Evolutionary conservation across 2,113 vertebrate genomes (phyloP), one percentile per base, ranked within the genome.

Genomic region (Ciconia maguari): DNA sequence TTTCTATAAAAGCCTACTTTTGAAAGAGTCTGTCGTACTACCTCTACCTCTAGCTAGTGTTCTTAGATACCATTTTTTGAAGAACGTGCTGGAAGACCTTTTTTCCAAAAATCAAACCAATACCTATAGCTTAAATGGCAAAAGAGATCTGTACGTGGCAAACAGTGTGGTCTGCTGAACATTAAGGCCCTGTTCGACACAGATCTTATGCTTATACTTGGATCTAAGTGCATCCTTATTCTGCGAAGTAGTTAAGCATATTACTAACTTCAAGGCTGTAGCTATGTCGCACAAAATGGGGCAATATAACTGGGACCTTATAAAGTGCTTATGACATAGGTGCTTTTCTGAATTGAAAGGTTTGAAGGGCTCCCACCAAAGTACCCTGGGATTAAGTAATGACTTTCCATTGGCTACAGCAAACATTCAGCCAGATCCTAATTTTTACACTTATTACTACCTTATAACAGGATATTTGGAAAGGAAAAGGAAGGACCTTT

Each of bases 291-390:
- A 62, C n/a, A 38, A 64, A 95, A 82, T 6, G 32, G 65, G n/a
- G 42, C 8, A 48, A 48, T 72, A 55, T 82, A 82, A 75, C 27
- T 62, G 19, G 19, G 41, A 61, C 54, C 41, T 90, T 36, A 85
- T 88, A 69, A 91, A 88, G 46, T 69, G 54, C 84, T 76, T 91
- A 77, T 85, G 90, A 91, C 84, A 90, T 77, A 94, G 52, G 74
- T 83, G 46, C 69, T 94, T 87, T 24, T 89, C 57, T 91, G 88
- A 92, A 83, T 6, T 2, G 2, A 69, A 82, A 46, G 25, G 16
- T 84, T 77, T 76, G 80, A 91, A 91, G 65, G 69, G 57, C 27
- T 95, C 46, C 19, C 60, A 87, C 36, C 34, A 76, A 87, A 89
- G 29, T 16, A 7, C 36, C 38, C 36, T 42, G 46, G 18, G 74